Conservation (phyloP, 2,113 vertebrate genomes). For the Heloderma charlesbogerti region DNA sequence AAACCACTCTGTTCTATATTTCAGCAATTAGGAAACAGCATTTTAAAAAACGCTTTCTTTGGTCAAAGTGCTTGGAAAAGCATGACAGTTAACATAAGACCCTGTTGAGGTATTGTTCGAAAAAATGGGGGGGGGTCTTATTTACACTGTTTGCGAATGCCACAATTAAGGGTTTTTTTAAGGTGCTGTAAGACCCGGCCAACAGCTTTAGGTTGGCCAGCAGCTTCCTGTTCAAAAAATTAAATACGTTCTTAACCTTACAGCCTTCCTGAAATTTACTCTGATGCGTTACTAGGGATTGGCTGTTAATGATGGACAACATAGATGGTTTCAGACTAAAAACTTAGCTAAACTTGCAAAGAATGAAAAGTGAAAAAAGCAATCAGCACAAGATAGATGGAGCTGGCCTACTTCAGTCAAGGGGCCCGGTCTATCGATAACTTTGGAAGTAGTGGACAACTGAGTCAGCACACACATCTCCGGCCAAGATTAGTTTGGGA, state of each 20-base stretch:
- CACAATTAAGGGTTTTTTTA: neutral
- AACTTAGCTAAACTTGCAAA: neutral
- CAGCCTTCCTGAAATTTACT: neutral
- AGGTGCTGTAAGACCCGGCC: neutral
- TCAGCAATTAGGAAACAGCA: neutral
- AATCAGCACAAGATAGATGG: neutral
- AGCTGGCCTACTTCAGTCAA: neutral
- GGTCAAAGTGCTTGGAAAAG: neutral
- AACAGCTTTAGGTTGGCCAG: neutral
- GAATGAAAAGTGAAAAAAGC: neutral
- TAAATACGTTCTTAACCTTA: neutral
- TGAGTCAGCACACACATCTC: no score
- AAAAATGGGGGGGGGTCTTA: neutral
- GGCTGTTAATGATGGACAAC: neutral
- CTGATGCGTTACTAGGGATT: neutral
- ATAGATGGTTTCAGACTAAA: neutral
- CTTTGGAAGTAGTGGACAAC: neutral
- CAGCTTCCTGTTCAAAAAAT: neutral
- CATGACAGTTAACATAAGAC: accelerated
- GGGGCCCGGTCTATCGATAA: neutral
- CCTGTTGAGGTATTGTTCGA: neutral
- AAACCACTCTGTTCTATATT: neutral
- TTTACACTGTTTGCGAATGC: neutral
- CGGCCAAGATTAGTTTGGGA: neutral
- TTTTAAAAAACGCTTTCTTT: neutral